Percentiles rank a stretch among this genome's conserved stretches.
Evolutionary conservation across 2,113 vertebrate genomes (phyloP).

Genomic region (Syrrhaptes paradoxus): DNA sequence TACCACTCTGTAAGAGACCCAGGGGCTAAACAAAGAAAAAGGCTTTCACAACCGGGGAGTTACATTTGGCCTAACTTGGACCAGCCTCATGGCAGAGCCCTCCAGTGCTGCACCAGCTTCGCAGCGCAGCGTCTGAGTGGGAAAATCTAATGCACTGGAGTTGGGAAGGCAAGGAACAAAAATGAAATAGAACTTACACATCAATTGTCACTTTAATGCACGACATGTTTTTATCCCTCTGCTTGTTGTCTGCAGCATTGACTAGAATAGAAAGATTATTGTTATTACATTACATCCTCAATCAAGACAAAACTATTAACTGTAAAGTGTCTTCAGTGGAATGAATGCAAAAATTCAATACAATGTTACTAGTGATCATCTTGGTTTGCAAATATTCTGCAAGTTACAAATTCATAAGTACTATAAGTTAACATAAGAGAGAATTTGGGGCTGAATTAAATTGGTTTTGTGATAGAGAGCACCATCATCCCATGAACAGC

Average conservation of each 20-base stretch:
- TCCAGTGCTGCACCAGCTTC: not conserved
- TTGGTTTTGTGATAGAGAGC: not conserved
- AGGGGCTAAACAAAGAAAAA: not conserved
- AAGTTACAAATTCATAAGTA: not conserved
- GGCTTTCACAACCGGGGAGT: not conserved
- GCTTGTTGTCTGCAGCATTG: constrained; percentile 98
- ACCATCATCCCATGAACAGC: too few species aligned
- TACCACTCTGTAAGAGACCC: not conserved
- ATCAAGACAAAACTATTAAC: not conserved
- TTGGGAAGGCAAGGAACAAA: not conserved
- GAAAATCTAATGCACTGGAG: rapidly evolving
- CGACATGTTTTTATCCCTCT: constrained; percentile 92
- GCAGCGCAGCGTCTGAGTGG: not conserved
- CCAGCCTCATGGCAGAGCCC: rapidly evolving
- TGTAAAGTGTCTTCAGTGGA: not conserved
- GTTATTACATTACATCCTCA: not conserved
- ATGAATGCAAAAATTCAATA: not conserved
- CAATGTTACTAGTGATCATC: not conserved
- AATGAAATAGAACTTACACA: constrained; percentile 82
- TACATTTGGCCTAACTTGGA: not conserved
- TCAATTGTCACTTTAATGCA: constrained; percentile 94
- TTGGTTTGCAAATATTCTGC: not conserved
- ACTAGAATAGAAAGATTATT: constrained; percentile 74
- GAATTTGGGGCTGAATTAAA: not conserved
- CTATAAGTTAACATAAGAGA: not conserved